Evolutionary conservation across 2,113 vertebrate species (phyloP).

Genomic region (pig (Sus scrofa)): DNA sequence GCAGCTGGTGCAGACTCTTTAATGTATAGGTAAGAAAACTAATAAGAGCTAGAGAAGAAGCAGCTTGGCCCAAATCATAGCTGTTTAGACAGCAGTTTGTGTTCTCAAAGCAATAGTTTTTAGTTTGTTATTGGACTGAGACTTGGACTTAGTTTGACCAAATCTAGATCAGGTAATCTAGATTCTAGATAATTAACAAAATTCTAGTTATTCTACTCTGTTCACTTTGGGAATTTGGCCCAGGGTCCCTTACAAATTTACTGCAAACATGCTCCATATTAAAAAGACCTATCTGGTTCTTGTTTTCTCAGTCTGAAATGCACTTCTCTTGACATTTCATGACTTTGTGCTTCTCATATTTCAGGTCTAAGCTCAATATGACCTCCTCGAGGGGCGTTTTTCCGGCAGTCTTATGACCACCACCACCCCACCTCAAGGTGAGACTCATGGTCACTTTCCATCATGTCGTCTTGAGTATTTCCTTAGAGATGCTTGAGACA

Average conservation of each 20-base stretch:
- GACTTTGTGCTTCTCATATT: not conserved
- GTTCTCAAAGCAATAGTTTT: not conserved
- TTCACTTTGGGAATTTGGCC: not conserved
- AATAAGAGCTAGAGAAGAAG: not conserved
- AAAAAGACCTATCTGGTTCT: not conserved
- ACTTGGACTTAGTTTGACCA: not conserved
- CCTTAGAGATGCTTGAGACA: not conserved
- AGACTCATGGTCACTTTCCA: not conserved
- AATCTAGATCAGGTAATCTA: not conserved
- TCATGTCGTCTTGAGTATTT: not conserved
- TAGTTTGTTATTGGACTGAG: not conserved
- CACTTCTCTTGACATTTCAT: not conserved
- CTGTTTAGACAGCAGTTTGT: not conserved
- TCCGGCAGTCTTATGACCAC: not conserved
- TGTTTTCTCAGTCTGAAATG: not conserved
- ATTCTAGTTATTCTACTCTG: not conserved
- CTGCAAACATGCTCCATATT: not conserved
- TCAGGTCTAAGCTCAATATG: not conserved
- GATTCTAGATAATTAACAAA: not conserved
- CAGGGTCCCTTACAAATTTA: not conserved
- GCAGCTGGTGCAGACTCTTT: not conserved
- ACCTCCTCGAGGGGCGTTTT: not conserved
- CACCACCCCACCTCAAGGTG: too few relatives aligned
- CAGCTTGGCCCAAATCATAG: not conserved
- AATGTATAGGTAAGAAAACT: not conserved